Evolutionary conservation across 2,797 vertebrate genomes (phyloP).

Genomic region (Mus caroli): DNA sequence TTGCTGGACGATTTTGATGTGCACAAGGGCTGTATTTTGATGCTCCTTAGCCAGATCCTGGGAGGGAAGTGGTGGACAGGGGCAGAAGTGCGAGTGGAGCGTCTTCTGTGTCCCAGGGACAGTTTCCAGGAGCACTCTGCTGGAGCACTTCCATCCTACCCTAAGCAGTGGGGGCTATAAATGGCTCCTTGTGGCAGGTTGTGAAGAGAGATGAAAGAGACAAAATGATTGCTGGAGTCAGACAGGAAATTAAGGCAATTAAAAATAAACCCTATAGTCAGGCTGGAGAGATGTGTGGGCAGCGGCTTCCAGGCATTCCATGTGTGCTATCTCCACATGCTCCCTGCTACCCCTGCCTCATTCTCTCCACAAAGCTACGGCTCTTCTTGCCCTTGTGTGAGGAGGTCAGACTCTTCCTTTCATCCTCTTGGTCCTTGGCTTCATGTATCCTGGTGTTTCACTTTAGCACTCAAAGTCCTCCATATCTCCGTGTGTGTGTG

Average conservation of each 20-base stretch:
- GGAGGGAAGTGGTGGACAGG: neutral
- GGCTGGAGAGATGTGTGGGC: neutral
- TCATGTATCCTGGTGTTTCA: neutral
- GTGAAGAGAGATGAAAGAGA: conserved; percentile 27
- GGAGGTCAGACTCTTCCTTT: neutral
- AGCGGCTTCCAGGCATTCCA: neutral
- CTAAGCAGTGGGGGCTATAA: neutral
- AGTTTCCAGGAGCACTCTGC: neutral
- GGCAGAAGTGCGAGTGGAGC: neutral
- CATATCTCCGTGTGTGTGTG: neutral
- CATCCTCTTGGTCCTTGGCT: neutral
- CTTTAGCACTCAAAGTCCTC: neutral
- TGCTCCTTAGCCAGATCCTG: neutral
- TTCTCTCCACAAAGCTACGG: neutral
- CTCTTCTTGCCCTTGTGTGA: neutral
- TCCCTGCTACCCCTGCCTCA: neutral
- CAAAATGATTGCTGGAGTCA: neutral
- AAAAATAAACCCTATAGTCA: neutral
- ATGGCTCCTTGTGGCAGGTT: neutral
- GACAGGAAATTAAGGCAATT: neutral
- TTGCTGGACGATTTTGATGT: conserved; percentile 38
- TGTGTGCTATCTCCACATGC: too few relatives aligned
- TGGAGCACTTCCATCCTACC: conserved; percentile 33
- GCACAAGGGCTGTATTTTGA: conserved; percentile 26
- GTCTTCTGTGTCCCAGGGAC: conserved; percentile 33